Conservation (phyloP, 2,888 invertebrate genomes). For the Candidula unifasciata region DNA sequence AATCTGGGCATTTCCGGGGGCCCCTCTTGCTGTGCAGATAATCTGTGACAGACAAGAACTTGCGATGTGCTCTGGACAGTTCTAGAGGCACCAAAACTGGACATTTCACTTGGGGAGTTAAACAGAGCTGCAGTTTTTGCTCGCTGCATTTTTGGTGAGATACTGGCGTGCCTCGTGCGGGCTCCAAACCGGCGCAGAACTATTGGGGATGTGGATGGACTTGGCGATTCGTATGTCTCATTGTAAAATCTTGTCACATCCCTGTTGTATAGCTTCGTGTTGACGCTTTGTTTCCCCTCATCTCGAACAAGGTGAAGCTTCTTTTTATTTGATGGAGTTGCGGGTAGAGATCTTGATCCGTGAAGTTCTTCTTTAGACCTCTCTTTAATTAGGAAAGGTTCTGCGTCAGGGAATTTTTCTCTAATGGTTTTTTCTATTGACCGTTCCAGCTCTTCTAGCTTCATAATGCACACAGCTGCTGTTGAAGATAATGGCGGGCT, state of each 20-base stretch:
- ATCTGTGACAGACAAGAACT: neutral
- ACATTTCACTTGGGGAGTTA: conserved; percentile 46
- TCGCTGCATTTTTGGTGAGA: conserved; percentile 48
- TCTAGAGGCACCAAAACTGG: neutral
- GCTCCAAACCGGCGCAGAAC: conserved; percentile 46
- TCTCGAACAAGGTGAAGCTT: conserved; percentile 33
- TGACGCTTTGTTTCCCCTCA: neutral
- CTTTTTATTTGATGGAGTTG: conserved; percentile 46
- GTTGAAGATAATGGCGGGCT: conserved; percentile 45
- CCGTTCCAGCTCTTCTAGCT: conserved; percentile 55
- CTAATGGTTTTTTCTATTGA: conserved; percentile 55
- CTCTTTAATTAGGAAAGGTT: conserved; percentile 43
- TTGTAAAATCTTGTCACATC: conserved; percentile 20
- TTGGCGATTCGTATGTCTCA: conserved; percentile 40
- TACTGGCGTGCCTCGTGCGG: conserved; percentile 46
- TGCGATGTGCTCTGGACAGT: neutral
- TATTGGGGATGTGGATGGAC: conserved; percentile 41
- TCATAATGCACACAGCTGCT: conserved; percentile 54
- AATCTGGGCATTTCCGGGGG: neutral
- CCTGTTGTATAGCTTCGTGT: neutral
- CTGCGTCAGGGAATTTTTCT: conserved; percentile 54
- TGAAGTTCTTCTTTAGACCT: conserved; percentile 27
- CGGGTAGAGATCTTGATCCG: conserved; percentile 47
- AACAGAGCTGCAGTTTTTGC: conserved; percentile 48
- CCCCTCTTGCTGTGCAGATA: neutral